Conservation (phyloP, 37 sponge, comb jelly and placozoan genomes). For the Ianthella basta region DNA sequence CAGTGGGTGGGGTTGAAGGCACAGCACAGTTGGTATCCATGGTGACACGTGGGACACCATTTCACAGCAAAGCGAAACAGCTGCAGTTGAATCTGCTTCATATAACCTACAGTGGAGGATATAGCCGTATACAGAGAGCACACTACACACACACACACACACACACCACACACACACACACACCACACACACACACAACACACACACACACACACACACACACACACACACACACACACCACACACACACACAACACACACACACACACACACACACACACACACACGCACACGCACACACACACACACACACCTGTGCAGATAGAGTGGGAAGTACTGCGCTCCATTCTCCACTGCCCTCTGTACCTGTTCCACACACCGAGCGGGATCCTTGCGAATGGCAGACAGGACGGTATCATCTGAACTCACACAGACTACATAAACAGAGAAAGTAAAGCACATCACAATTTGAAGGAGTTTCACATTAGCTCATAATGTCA, state of each 20-base stretch:
- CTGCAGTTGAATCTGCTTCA: neutral
- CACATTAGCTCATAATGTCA: neutral
- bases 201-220: conserved; percentile 6
- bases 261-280: neutral
- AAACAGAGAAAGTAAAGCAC: neutral
- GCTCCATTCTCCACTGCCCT: too few relatives aligned
- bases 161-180: conserved; percentile 18
- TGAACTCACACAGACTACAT: too few relatives aligned
- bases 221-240: conserved; percentile 34
- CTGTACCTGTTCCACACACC: too few relatives aligned
- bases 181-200: neutral
- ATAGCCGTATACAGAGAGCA: neutral
- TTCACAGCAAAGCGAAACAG: neutral
- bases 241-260: conserved; percentile 3
- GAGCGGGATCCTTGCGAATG: too few relatives aligned
- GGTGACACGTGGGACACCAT: neutral
- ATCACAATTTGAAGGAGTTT: too few relatives aligned
- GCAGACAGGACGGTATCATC: neutral
- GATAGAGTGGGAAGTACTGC: too few relatives aligned
- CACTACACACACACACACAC: conserved; percentile 21
- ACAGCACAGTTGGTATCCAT: conserved; percentile 26
- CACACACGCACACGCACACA: conserved; percentile 21
- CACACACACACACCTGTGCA: neutral
- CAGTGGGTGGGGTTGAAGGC: neutral
- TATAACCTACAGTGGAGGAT: neutral